Conservation (phyloP, 2,113 vertebrate genomes). For the Pseudopodoces humilis region DNA sequence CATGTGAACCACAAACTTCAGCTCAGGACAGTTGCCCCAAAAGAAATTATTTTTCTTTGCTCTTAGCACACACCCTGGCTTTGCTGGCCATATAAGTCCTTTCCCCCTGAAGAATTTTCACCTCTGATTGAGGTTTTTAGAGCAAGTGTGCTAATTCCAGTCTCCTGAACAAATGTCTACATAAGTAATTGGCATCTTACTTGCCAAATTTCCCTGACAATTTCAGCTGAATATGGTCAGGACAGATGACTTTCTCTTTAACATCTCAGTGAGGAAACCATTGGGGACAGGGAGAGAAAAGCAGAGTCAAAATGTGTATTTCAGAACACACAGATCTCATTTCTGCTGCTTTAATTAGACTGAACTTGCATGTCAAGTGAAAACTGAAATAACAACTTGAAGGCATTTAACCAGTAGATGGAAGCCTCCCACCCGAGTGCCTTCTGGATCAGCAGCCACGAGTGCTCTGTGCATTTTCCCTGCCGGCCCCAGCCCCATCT, state of each 20-base stretch:
- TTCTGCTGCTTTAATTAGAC: slow-evolving; percentile 4
- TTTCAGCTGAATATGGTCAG: neutral
- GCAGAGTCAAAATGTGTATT: neutral
- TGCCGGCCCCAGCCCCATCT: neutral
- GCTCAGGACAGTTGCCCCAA: neutral
- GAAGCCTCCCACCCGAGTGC: neutral
- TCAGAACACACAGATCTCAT: neutral
- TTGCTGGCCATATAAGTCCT: neutral
- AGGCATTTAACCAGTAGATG: neutral
- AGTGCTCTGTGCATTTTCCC: neutral
- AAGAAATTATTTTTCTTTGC: neutral
- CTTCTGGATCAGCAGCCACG: neutral
- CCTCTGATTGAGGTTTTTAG: neutral
- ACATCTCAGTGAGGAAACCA: neutral
- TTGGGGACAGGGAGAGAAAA: neutral
- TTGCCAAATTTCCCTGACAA: neutral
- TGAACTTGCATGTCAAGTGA: neutral
- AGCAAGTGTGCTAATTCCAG: neutral
- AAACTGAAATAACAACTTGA: neutral
- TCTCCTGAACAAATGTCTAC: neutral
- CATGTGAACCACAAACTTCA: neutral
- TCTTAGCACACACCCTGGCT: neutral
- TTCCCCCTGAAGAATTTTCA: neutral
- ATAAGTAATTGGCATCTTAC: neutral
- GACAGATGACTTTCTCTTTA: neutral